Evolutionary conservation across 2,797 vertebrate species (phyloP).

Genomic region (Poecilia picta): DNA sequence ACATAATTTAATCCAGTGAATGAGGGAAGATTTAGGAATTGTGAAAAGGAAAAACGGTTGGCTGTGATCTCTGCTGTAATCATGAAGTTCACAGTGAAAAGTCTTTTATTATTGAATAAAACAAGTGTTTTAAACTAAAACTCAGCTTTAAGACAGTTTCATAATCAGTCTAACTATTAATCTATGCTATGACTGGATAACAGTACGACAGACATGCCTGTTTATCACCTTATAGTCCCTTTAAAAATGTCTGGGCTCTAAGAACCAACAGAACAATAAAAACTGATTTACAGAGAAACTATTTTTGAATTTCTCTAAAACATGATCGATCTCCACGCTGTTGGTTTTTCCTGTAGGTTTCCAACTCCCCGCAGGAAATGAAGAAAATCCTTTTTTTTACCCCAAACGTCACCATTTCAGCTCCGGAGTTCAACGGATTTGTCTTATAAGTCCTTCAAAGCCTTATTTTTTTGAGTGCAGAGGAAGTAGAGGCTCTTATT

Average conservation of each 20-base stretch:
- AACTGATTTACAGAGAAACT: neutral
- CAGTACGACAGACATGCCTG: neutral
- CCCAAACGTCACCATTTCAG: neutral
- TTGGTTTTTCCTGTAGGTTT: neutral
- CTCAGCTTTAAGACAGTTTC: neutral
- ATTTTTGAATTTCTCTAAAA: neutral
- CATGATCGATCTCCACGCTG: neutral
- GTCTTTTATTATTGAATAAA: neutral
- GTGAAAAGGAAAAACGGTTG: neutral
- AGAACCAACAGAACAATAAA: neutral
- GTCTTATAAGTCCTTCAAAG: neutral
- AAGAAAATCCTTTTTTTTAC: neutral
- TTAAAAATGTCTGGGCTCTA: neutral
- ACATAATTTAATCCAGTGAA: too few relatives aligned
- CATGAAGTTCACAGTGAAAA: conserved; percentile 1
- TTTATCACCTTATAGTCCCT: neutral
- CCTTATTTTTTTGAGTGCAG: neutral
- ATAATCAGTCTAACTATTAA: neutral
- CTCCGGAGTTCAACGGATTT: neutral
- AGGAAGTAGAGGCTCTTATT: conserved; percentile 10
- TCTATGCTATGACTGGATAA: neutral
- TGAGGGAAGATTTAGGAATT: neutral
- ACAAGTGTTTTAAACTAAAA: neutral
- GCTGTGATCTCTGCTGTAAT: neutral
- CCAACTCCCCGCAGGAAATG: too few relatives aligned